A percentile compares a stretch with the other conserved stretches of the same genome.
Conservation (phyloP, 2,888 invertebrate genomes). For the Euclidia mi region DNA sequence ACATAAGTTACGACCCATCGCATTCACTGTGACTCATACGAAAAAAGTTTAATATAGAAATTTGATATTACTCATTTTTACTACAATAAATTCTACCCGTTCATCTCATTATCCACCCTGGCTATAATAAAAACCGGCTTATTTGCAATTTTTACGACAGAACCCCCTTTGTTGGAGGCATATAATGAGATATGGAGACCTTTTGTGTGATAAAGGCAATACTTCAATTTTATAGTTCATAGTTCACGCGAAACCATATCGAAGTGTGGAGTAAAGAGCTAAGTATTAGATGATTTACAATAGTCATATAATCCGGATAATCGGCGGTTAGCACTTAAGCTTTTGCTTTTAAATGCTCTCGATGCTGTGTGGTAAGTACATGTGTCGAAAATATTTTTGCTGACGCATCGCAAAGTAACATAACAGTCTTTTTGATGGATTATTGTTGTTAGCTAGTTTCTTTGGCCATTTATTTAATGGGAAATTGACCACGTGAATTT, state of each 20-base stretch:
- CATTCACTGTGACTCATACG: conserved; percentile 1
- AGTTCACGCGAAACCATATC: conserved; percentile 76
- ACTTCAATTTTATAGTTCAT: conserved; percentile 89
- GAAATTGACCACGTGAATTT: too few species aligned
- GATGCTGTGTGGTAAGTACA: conserved; percentile 41
- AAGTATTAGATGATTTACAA: conserved; percentile 85
- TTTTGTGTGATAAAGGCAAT: conserved; percentile 81
- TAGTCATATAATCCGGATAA: conserved; percentile 85
- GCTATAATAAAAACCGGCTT: conserved; percentile 74
- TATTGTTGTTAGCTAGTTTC: too few species aligned
- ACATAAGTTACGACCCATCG: conserved; percentile 10
- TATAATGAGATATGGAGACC: conserved; percentile 78
- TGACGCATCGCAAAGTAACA: too few species aligned
- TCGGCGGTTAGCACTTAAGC: conserved; percentile 80
- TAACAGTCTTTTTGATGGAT: too few species aligned
- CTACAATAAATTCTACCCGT: conserved; percentile 53
- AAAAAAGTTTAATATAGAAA: conserved; percentile 46
- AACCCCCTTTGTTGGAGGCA: conserved; percentile 73
- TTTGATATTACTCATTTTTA: conserved; percentile 53
- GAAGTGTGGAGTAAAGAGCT: conserved; percentile 70
- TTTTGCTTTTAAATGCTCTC: conserved; percentile 62
- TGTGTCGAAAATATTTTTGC: not conserved
- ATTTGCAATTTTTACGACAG: conserved; percentile 86
- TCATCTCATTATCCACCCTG: conserved; percentile 75
- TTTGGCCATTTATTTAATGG: too few species aligned